Evolutionary conservation across 2,888 invertebrate genomes (phyloP).

Genomic region (Synanthedon andrenaeformis): DNA sequence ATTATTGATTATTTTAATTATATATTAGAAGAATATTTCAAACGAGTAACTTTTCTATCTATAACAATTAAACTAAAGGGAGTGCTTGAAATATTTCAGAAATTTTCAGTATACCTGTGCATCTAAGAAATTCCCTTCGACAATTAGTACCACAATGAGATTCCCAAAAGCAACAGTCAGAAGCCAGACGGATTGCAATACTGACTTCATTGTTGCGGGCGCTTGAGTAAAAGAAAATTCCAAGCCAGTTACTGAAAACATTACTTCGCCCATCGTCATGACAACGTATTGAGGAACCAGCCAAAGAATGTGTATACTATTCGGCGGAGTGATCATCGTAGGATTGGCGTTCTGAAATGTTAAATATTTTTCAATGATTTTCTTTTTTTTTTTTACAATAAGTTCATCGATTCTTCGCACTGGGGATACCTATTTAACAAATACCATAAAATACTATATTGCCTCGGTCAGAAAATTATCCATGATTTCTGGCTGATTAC

Average conservation of each 20-base stretch:
- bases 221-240: slow-evolving; percentile 97
- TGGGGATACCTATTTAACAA: no score
- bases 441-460: no score
- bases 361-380: not conserved
- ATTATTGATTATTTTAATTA: no score
- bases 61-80: no score
- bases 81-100: no score
- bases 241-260: slow-evolving; percentile 95
- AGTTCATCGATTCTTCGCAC: not conserved
- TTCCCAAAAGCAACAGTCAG: slow-evolving; percentile 95
- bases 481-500: no score
- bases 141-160: slow-evolving; percentile 89
- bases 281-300: slow-evolving; percentile 93
- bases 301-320: slow-evolving; percentile 84
- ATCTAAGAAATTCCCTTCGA: slow-evolving; percentile 80
- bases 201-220: slow-evolving; percentile 92
- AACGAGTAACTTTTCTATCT: no score
- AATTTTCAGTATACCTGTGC: slow-evolving; percentile 71
- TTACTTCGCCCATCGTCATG: slow-evolving; percentile 93
- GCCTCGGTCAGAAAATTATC: no score
- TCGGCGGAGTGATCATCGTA: slow-evolving; percentile 73
- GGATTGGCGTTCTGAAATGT: slow-evolving; percentile 33
- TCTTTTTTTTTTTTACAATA: not conserved
- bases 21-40: no score
- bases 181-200: slow-evolving; percentile 92